Conservation (phyloP, 2,113 vertebrate genomes). For the Planiliza haematocheilus region DNA sequence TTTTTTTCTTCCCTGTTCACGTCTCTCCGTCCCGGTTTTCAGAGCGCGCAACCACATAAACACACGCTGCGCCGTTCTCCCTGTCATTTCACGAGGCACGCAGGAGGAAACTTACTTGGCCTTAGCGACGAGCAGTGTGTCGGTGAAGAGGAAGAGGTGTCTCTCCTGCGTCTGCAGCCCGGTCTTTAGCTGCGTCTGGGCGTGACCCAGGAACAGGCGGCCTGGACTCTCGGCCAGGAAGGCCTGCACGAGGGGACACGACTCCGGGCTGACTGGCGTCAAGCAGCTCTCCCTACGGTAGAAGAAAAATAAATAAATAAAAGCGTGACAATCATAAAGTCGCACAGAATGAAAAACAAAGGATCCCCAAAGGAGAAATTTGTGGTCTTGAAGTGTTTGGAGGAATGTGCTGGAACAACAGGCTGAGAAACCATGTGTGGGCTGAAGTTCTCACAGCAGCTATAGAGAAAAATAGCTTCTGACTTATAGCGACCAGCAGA, state of each 20-base stretch:
- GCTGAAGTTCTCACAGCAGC: background rate
- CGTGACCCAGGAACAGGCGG: conserved; percentile 87
- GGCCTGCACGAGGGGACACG: conserved; percentile 89
- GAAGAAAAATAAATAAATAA: background rate
- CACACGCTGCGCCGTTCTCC: background rate
- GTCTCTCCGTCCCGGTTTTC: conserved; percentile 23
- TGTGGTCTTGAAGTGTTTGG: conserved; percentile 13
- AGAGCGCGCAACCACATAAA: conserved; percentile 21
- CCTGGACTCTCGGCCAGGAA: conserved; percentile 83
- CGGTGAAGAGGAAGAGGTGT: conserved; percentile 93
- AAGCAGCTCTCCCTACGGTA: conserved; percentile 86
- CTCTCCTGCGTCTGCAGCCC: conserved; percentile 94
- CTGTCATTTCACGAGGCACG: conserved; percentile 10
- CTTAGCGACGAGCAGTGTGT: conserved; percentile 92
- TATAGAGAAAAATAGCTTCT: background rate
- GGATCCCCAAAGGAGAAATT: conserved; percentile 11
- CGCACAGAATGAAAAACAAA: background rate
- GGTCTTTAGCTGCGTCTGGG: conserved; percentile 89
- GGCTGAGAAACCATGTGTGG: background rate
- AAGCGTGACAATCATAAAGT: conserved; percentile 3
- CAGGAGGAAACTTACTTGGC: conserved; percentile 87
- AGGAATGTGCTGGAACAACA: conserved; percentile 4
- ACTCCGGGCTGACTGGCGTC: conserved; percentile 88
- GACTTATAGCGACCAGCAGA: too few relatives aligned
- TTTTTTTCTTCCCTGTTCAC: conserved; percentile 26